These are phyloP conservation scores for Oncopeltus fasciatus DNA, from an alignment of 1,140 invertebrate genomes.

Conservation along the genomic window DNA sequence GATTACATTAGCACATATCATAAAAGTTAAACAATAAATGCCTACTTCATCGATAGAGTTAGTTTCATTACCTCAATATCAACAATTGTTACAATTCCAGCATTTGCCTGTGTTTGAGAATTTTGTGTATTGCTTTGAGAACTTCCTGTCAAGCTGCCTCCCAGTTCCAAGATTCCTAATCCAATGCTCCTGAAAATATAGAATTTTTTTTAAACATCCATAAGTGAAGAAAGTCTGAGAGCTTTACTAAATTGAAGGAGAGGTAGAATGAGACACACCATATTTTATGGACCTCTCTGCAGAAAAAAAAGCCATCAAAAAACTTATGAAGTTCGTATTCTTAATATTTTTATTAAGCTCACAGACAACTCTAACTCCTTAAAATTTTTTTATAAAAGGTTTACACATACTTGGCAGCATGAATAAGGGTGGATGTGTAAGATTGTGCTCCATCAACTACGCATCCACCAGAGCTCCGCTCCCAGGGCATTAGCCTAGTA, in stretches of 20 bases:
- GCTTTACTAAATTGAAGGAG: too few relatives aligned
- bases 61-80: slow-evolving; percentile 66
- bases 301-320: not conserved
- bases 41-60: too few relatives aligned
- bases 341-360: too few relatives aligned
- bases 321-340: not conserved
- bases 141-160: slow-evolving; percentile 73
- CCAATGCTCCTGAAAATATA: slow-evolving; percentile 44
- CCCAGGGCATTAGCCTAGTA: slow-evolving; percentile 37
- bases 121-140: slow-evolving; percentile 26
- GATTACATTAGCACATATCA: too few relatives aligned
- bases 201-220: not conserved
- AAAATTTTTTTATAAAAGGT: too few relatives aligned
- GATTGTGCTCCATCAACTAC: slow-evolving; percentile 53
- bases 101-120: slow-evolving; percentile 30
- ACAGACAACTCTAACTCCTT: too few relatives aligned
- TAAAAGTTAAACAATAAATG: too few relatives aligned
- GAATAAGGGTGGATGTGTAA: slow-evolving; percentile 87
- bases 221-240: too few relatives aligned
- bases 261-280: too few relatives aligned
- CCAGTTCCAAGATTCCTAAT: slow-evolving; percentile 69
- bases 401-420: slow-evolving; percentile 79
- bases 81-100: slow-evolving; percentile 76
- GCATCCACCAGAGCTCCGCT: slow-evolving; percentile 45
- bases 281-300: too few relatives aligned